Percentiles rank a stretch among this genome's conserved stretches.
Evolutionary conservation across 2,888 invertebrate genomes (phyloP).

Genomic region (Dryadula phaetusa): DNA sequence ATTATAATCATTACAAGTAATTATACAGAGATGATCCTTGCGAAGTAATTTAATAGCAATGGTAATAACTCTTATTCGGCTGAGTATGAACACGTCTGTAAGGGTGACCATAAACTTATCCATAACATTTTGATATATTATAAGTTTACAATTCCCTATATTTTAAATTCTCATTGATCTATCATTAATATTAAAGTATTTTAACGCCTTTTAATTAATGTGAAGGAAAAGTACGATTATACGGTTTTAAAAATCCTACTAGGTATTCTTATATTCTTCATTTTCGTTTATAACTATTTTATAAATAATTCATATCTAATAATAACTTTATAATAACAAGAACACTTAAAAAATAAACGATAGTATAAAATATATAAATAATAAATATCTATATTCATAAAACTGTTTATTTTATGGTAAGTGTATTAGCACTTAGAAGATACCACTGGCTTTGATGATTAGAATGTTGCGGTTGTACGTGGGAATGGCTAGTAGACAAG

Average conservation of each 20-base stretch:
- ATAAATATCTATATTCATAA: neutral
- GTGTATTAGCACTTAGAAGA: slow-evolving; percentile 19
- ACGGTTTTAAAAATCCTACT: too few species aligned
- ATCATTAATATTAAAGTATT: too few species aligned
- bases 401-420: neutral
- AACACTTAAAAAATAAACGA: too few species aligned
- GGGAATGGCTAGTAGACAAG: slow-evolving; percentile 51
- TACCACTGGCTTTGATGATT: slow-evolving; percentile 49
- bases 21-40: slow-evolving; percentile 29
- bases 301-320: too few species aligned
- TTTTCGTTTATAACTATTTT: too few species aligned
- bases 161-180: neutral
- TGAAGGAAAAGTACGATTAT: too few species aligned
- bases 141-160: too few species aligned
- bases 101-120: neutral
- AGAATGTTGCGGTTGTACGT: slow-evolving; percentile 47
- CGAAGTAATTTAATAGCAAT: slow-evolving; percentile 36
- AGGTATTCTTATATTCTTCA: too few species aligned
- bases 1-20: slow-evolving; percentile 36
- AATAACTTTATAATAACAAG: too few species aligned
- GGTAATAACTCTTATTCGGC: slow-evolving; percentile 31
- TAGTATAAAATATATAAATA: neutral
- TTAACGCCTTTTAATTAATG: too few species aligned
- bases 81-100: slow-evolving; percentile 17
- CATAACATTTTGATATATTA: neutral